phyloP scores from a whole-genome alignment of 1,140 invertebrate species.

The Cardiocondyla obscurior region DNA sequence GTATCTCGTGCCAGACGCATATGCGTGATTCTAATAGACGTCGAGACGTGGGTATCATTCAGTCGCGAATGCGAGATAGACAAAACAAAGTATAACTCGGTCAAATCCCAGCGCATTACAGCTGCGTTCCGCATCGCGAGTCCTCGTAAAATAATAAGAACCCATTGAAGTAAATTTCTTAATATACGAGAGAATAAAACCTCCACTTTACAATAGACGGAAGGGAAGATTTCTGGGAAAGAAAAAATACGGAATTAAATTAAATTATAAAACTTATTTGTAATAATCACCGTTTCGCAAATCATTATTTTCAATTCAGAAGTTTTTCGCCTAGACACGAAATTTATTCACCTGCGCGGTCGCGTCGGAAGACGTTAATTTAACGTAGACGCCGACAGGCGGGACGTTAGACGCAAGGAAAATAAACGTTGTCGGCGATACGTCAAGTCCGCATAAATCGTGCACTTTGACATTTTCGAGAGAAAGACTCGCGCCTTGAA shows the following conservation, averaged over 20 bases:
- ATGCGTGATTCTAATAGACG: conserved; percentile 49
- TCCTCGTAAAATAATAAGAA: conserved; percentile 1
- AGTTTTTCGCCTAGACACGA: conserved; percentile 30
- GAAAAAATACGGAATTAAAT: too few relatives aligned
- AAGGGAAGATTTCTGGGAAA: not conserved
- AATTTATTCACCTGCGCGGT: conserved; percentile 52
- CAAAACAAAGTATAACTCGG: conserved; percentile 49
- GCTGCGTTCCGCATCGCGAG: not conserved
- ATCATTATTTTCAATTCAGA: conserved; percentile 42
- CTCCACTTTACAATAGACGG: not conserved
- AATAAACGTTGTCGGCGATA: conserved; percentile 22
- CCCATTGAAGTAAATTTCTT: conserved; percentile 24
- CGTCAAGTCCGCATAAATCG: not conserved
- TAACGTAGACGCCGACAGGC: conserved; percentile 3
- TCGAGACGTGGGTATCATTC: conserved; percentile 39
- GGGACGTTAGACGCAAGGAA: conserved; percentile 6
- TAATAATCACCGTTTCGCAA: conserved; percentile 54
- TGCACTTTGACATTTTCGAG: not conserved
- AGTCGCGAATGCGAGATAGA: conserved; percentile 43
- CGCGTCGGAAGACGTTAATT: conserved; percentile 34
- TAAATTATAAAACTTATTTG: conserved; percentile 67
- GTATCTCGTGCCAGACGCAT: conserved; percentile 38
- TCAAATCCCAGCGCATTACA: conserved; percentile 33
- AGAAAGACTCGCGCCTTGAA: not conserved
- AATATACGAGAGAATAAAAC: not conserved